Evolutionary conservation across 2,797 vertebrate genomes (phyloP).

Genomic region (Thamnophis elegans): DNA sequence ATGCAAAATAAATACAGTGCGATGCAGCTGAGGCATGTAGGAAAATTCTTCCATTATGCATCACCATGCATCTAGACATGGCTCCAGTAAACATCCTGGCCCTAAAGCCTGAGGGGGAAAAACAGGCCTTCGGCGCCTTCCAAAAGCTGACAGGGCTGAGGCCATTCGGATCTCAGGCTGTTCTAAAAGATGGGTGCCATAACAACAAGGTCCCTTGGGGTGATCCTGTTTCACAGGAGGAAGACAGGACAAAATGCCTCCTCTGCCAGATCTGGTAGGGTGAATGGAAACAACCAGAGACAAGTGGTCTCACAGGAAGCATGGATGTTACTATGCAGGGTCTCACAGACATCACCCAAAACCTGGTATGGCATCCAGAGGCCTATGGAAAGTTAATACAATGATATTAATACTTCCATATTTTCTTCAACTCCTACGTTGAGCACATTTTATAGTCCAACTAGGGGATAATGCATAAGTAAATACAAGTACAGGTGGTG

Average conservation of each 20-base stretch:
- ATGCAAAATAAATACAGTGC: neutral
- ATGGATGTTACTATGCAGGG: neutral
- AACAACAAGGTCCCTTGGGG: neutral
- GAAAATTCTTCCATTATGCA: neutral
- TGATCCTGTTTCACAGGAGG: neutral
- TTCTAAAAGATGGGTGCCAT: neutral
- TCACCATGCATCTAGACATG: neutral
- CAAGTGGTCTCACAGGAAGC: neutral
- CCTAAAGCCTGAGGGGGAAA: neutral
- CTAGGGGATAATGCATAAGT: neutral
- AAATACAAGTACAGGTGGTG: neutral
- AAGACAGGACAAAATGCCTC: neutral
- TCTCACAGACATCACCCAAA: neutral
- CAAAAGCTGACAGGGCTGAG: neutral
- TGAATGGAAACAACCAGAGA: neutral
- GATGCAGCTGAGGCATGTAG: neutral
- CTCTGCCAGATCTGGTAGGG: neutral
- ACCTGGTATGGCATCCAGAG: neutral
- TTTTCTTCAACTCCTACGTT: neutral
- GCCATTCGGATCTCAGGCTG: neutral
- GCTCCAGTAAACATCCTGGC: neutral
- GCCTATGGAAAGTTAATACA: neutral
- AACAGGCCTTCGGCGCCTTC: neutral
- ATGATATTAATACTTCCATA: neutral
- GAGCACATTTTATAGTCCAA: neutral